Base-by-base conservation (phyloP, 1,140 invertebrate species). In the Watersipora subatra region DNA sequence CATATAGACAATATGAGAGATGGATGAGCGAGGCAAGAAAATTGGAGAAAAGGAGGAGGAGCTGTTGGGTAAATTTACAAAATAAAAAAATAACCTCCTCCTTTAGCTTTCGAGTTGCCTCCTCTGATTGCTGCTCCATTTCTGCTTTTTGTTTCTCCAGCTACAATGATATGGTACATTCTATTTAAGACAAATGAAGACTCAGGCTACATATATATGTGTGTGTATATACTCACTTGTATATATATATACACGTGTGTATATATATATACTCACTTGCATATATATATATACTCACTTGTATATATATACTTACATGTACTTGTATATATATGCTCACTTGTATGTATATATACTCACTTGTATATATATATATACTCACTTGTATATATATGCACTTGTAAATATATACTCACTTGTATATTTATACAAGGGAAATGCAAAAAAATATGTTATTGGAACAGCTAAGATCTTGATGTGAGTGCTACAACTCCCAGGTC, bases 131-230 rank as follows among this genome's bases (percentile, higher is more conserved):
- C 66, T 67, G 69, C 62, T 75, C 70, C 70, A 75, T 68, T 64
- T 73, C 71, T 46, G 65, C 58, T 64, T 71, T 73, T 66, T 75
- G 74, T 64, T 71, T 72, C 7, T 72, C 72, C 34, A 76, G 66
- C 74, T 76, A 65, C 15, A 68, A 58, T 12, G 7, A 46, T 46
- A n/a, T n/a, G n/a, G n/a, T n/a, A n/a, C n/a, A n/a, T n/a, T n/a
- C n/a, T n/a, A n/a, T n/a, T n/a, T n/a, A n/a, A 12, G n/a, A 46
- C 34, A 46, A 46, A 46, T 12, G n/a, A 46, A 46, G 34, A 12
- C 7, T 12, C 34, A 46, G 34, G 34, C 34, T 46, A n/a, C 34
- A 12, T 46, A 12, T 46, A 46, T 46, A 46, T 12, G n/a, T 12
- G 7, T 46, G n/a, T 46, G 34, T n/a, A 46, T n/a, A 46, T n/a